Evolutionary conservation across 1,140 invertebrate genomes (phyloP).

Genomic region (Trigoniulus corallinus): DNA sequence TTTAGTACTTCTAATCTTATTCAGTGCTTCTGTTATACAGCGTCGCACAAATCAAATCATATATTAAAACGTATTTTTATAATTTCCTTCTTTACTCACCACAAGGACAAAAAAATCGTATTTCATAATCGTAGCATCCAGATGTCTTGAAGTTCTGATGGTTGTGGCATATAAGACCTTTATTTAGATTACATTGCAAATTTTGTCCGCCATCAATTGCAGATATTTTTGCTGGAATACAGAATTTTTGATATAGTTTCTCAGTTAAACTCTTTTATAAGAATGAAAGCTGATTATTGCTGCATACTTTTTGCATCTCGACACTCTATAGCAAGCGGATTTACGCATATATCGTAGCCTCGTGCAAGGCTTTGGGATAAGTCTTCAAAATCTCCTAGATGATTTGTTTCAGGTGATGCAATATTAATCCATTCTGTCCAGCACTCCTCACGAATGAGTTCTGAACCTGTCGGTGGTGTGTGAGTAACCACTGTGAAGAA

Average conservation of each 20-base stretch:
- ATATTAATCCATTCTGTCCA: conserved; percentile 22
- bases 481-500: no score
- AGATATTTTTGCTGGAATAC: neutral
- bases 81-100: no score
- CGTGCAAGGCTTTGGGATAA: conserved; percentile 7
- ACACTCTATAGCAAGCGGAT: conserved; percentile 19
- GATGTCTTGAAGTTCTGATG: neutral
- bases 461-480: conserved; percentile 2
- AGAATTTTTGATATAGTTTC: neutral
- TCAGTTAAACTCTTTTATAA: neutral
- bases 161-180: conserved; percentile 7
- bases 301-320: conserved; percentile 6
- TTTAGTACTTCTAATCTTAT: no score
- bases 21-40: no score
- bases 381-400: conserved; percentile 14
- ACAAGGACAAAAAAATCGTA: conserved; percentile 13
- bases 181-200: conserved; percentile 6
- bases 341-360: conserved; percentile 12
- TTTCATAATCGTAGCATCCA: conserved; percentile 15
- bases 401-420: conserved; percentile 11
- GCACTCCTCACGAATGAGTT: conserved; percentile 13
- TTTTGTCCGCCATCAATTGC: neutral
- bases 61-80: no score
- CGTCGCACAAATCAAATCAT: no score
- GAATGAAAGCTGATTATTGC: conserved; percentile 1